A percentile compares a stretch with the other conserved stretches of the same genome.
Conservation (phyloP, 2,888 invertebrate species). For the Eupithecia abbreviata region DNA sequence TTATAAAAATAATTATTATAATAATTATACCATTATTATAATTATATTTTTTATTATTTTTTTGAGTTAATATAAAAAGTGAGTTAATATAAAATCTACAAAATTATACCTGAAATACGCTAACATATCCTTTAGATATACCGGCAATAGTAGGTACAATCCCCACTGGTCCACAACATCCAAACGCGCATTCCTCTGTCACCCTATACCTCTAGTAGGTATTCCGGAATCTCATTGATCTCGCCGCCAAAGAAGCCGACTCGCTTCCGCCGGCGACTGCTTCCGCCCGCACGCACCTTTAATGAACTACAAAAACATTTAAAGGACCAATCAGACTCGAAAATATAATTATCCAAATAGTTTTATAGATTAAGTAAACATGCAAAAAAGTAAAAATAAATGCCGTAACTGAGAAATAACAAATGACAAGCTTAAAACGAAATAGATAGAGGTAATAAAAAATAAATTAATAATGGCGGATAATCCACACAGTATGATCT, state of each 20-base stretch:
- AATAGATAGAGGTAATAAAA: neutral
- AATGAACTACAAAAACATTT: slow-evolving; percentile 73
- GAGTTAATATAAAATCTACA: too few relatives aligned
- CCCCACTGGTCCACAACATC: neutral
- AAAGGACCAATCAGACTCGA: slow-evolving; percentile 42
- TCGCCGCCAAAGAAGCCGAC: slow-evolving; percentile 70
- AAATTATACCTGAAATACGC: too few relatives aligned
- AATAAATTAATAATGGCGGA: too few relatives aligned
- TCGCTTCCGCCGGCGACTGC: slow-evolving; percentile 76
- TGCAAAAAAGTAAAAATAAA: too few relatives aligned
- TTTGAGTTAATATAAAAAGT: too few relatives aligned
- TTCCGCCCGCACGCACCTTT: slow-evolving; percentile 79
- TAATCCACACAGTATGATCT: too few relatives aligned
- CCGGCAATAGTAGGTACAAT: neutral
- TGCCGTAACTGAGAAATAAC: neutral
- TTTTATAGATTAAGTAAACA: too few relatives aligned
- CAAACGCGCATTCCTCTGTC: slow-evolving; percentile 42
- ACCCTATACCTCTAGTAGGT: slow-evolving; percentile 45
- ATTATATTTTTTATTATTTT: too few relatives aligned
- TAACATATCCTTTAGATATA: too few relatives aligned
- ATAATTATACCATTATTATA: too few relatives aligned
- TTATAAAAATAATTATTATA: too few relatives aligned
- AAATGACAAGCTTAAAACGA: neutral
- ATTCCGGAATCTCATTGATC: slow-evolving; percentile 74
- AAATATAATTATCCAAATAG: too few relatives aligned